Conservation (phyloP, 2,888 invertebrate genomes). For the Tachina grossa region DNA sequence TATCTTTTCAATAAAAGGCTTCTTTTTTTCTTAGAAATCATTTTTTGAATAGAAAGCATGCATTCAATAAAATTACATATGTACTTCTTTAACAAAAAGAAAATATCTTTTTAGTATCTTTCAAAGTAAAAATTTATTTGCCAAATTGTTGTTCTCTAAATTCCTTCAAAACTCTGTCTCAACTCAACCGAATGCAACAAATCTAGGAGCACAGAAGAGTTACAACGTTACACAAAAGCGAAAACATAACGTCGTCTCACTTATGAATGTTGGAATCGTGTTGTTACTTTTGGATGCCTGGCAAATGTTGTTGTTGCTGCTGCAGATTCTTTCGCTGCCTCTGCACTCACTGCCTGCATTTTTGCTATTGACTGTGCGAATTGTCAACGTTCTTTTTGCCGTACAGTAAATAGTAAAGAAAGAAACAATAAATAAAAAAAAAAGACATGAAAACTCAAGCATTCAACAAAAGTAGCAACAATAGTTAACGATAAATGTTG, state of each 20-base stretch:
- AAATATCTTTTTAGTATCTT: too few relatives aligned
- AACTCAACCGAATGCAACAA: constrained; percentile 5
- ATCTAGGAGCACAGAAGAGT: not conserved
- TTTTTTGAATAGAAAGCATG: too few relatives aligned
- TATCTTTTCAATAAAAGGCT: too few relatives aligned
- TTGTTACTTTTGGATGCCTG: constrained; percentile 27
- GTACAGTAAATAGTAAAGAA: constrained; percentile 43
- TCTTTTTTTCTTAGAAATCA: too few relatives aligned
- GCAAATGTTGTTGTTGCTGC: constrained; percentile 13
- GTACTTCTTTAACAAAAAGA: too few relatives aligned
- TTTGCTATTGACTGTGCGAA: constrained; percentile 47
- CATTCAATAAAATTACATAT: too few relatives aligned
- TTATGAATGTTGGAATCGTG: constrained; percentile 64
- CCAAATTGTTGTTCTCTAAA: too few relatives aligned
- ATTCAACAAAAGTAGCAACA: constrained; percentile 55
- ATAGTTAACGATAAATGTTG: constrained; percentile 63
- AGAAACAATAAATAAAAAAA: not conserved
- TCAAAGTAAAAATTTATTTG: too few relatives aligned
- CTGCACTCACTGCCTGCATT: constrained; percentile 12
- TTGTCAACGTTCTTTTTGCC: constrained; percentile 56
- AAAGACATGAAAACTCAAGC: too few relatives aligned
- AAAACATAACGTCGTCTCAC: constrained; percentile 64
- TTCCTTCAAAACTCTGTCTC: constrained; percentile 37
- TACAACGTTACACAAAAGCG: constrained; percentile 13
- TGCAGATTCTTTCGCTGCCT: constrained; percentile 31